Evolutionary conservation across 1,140 invertebrate genomes (phyloP), one percentile per base, ranked within the genome.

Genomic region (Heliothis virescens): DNA sequence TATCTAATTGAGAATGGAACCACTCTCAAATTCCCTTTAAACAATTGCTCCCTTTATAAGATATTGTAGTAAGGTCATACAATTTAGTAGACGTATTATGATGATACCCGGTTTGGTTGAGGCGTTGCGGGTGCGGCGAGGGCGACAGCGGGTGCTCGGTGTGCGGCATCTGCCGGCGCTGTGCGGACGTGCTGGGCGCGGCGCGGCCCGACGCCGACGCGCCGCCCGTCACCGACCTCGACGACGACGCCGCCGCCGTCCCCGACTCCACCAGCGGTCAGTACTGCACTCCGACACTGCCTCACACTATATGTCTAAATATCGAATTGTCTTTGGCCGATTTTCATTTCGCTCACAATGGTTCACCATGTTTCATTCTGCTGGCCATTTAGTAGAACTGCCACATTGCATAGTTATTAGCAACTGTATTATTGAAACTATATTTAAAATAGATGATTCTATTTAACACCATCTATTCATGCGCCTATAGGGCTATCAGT

Each of bases 81-180:
- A 26, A 26, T 26, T 26, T 1, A 26, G 21, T 26, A 26, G 21
- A 2, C 21, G 21, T 26, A 26, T 26, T 26, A 26, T 26, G 1
- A 26, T 26, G 21, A 26, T 26, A 26, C 21, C 1, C 11, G 9
- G 21, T 52, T 13, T 73, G 53, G 48, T 63, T 69, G 29, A n/a
- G 5, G 26, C 15, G 16, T 2, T 99, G 99, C 95, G 98, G 98
- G 1, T 99, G 99, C 95, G 99, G 99, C 15, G 97, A 98, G 89
- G 99, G 98, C 15, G 99, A 99, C 90, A 97, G 98, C 55, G 98
- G 99, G 0, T 99, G 99, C 90, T 96, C 97, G 1, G 96, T 98
- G 83, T 99, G 99, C 94, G 98, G 99, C 0, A 97, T 98, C 48
- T 99, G 99, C 93, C 95, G 98, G 65, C 96, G 97, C 16, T 99